Conservation (phyloP, 2,113 vertebrate genomes). For the Hylia prasina region DNA sequence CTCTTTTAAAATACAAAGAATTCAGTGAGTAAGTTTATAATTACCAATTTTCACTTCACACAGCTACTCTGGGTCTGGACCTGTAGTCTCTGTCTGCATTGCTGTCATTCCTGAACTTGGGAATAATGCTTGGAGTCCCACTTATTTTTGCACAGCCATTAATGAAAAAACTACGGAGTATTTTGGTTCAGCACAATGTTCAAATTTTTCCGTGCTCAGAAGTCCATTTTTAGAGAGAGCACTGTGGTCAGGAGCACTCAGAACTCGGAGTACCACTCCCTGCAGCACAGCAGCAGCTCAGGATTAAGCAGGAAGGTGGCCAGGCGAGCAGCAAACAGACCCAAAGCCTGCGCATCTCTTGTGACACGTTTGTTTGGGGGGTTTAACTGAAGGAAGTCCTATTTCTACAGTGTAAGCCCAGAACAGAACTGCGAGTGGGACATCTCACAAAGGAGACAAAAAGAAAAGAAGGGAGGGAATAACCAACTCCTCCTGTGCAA, state of each 20-base stretch:
- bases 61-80: background rate
- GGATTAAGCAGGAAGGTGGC: background rate
- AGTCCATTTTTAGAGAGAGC: background rate
- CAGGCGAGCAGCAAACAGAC: background rate
- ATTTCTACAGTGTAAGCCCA: background rate
- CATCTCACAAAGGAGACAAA: background rate
- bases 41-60: background rate
- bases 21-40: background rate
- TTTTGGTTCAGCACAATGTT: background rate
- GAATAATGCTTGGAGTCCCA: background rate
- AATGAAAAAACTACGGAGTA: background rate
- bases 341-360: background rate
- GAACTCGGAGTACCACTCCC: background rate
- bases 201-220: background rate
- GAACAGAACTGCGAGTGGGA: background rate
- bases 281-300: background rate
- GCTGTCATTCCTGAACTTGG: background rate
- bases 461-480: background rate
- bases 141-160: background rate
- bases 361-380: fast-evolving
- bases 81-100: background rate
- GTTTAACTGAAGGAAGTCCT: background rate
- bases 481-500: background rate
- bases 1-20: background rate
- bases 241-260: background rate